Conservation (phyloP, 2,888 invertebrate genomes). For the Pollenia amentaria region DNA sequence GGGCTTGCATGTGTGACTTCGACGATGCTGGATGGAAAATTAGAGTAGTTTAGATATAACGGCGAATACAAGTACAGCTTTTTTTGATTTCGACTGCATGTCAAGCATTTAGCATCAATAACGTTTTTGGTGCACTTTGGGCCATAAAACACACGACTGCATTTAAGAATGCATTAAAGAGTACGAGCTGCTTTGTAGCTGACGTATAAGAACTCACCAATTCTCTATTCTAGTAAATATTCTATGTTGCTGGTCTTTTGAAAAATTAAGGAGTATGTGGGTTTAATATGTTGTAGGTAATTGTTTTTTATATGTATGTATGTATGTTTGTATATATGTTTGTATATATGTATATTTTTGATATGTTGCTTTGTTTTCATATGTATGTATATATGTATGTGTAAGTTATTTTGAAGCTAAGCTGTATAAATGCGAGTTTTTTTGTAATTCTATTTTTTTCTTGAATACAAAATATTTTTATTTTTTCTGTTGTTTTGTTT, state of each 20-base stretch:
- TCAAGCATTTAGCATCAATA: too few species aligned
- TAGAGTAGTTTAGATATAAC: too few species aligned
- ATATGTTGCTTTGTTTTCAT: constrained; percentile 35
- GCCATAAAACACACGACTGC: too few species aligned
- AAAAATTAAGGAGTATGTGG: constrained; percentile 5
- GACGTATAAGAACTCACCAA: too few species aligned
- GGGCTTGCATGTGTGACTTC: too few species aligned
- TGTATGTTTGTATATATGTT: constrained; percentile 18
- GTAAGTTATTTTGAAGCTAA: constrained; percentile 63
- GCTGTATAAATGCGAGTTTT: constrained; percentile 70
- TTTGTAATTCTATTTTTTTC: constrained; percentile 19
- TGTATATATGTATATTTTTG: not conserved
- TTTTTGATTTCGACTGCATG: too few species aligned
- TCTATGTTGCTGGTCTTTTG: not conserved
- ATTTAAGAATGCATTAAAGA: too few species aligned
- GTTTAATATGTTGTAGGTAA: not conserved
- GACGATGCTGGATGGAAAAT: too few species aligned
- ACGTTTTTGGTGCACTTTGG: too few species aligned
- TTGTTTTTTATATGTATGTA: not conserved
- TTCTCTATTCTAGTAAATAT: too few species aligned
- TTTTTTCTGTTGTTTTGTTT: constrained; percentile 43
- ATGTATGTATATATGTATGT: constrained; percentile 37
- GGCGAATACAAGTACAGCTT: too few species aligned
- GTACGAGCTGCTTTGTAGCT: too few species aligned
- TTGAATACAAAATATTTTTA: constrained; percentile 48